These are phyloP conservation scores for Neogobius melanostomus DNA, from an alignment of 2,113 vertebrate genomes.

Conservation along the genomic window DNA sequence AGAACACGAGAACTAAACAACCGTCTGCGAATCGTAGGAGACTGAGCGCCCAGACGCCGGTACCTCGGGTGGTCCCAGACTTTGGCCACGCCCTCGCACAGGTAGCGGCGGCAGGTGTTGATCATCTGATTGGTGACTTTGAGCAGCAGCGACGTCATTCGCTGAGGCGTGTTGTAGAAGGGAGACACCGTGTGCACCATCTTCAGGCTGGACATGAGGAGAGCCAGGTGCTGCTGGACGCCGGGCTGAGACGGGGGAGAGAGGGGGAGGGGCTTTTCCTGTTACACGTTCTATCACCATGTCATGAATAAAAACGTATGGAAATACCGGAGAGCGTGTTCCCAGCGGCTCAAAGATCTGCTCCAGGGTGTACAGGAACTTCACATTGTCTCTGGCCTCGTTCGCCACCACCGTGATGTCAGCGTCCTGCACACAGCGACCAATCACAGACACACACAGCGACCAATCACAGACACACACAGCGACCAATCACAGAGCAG, in stretches of 20 bases:
- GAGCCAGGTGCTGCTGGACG: slow-evolving; percentile 76
- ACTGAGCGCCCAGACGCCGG: too few species aligned
- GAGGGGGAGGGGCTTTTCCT: too few species aligned
- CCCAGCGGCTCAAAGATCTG: slow-evolving; percentile 77
- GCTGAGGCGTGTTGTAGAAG: slow-evolving; percentile 82
- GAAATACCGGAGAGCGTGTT: slow-evolving; percentile 77
- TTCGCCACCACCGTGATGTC: slow-evolving; percentile 80
- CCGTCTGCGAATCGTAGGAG: too few species aligned
- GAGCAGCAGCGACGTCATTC: slow-evolving; percentile 82
- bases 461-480: too few species aligned
- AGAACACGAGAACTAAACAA: not conserved
- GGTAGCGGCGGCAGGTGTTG: slow-evolving; percentile 74
- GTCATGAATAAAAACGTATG: too few species aligned
- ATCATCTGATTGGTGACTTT: slow-evolving; percentile 88
- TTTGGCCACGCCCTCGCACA: slow-evolving; percentile 73
- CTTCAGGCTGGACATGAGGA: slow-evolving; percentile 76
- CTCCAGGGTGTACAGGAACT: slow-evolving; percentile 79
- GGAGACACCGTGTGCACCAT: slow-evolving; percentile 80
- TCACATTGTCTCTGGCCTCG: slow-evolving; percentile 85
- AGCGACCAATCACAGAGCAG: not conserved
- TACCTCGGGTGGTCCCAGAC: slow-evolving; percentile 84
- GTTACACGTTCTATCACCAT: too few species aligned
- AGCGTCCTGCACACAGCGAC: slow-evolving; percentile 63
- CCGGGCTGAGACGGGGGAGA: slow-evolving; percentile 43
- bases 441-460: too few species aligned